Evolutionary conservation across 2,888 invertebrate genomes (phyloP), one percentile per base, ranked within the genome.

Genomic region (Ichneumoninae sp.): DNA sequence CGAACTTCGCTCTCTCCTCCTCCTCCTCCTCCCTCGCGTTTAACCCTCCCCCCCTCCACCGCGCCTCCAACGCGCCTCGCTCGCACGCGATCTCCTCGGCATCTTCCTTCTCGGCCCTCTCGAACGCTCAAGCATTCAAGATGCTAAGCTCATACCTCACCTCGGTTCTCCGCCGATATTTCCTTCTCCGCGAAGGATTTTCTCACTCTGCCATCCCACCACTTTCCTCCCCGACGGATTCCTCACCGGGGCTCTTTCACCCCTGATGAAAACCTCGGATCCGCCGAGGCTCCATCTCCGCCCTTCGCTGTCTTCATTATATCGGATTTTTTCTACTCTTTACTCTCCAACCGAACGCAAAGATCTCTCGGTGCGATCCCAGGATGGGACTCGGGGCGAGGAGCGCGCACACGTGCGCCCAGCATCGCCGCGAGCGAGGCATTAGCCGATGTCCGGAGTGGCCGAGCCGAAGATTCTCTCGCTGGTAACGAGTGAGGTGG

Each of bases 101-200:
- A 84, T 87, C 84, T 84, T 82, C 72, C 57, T 66, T 83, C 60
- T 82, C 85, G 80, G 79, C 2, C 87, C 86, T 82, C 85, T 87
- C 83, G 83, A 89, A 83, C 84, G 85, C 70, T 86, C 86, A 72
- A 83, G 83, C 81, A 81, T 86, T 87, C 87, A 83, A 87, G 86
- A 78, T 87, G 87, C 89, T 85, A 83, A 79, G 78, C 88, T 84
- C 84, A 76, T 68, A 19, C 60, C 80, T 52, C 79, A 71, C 36
- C 80, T 36, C 72, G 36, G 65, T 26, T 52, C 26, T 33, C 44
- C n/a, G 10, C 75, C 65, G 65, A 40, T 65, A 19, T 65, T 76
- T 47, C 83, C 50, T 47, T 47, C 44, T 22, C 57, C 69, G 33
- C 22, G 40, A 54, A 22, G 52, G 52, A 54, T 60, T 68, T 52